A percentile compares a stretch with the other conserved stretches of the same genome.
Conservation (phyloP, 1,140 invertebrate species). For the Aphelinus atriplicis region DNA sequence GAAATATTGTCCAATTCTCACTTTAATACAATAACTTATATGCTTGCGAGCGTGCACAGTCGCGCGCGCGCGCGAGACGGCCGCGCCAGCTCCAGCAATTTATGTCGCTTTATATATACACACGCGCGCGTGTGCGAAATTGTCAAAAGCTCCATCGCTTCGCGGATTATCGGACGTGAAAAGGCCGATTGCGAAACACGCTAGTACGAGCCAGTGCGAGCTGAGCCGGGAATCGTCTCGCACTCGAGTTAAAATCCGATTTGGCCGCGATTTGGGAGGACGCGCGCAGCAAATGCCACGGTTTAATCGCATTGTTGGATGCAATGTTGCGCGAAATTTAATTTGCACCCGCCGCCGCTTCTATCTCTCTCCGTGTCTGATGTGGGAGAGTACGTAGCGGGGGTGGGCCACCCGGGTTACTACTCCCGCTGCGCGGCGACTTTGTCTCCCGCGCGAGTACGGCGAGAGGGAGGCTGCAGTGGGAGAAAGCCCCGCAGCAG, state of each 20-base stretch:
- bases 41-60: too few species aligned
- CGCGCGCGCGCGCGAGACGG: too few species aligned
- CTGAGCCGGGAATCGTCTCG: too few species aligned
- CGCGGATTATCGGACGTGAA: too few species aligned
- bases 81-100: too few species aligned
- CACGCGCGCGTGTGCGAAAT: too few species aligned
- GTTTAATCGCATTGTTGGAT: slow-evolving; percentile 65
- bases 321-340: slow-evolving; percentile 68
- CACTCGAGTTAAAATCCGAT: slow-evolving; percentile 61
- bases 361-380: background rate
- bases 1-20: too few species aligned
- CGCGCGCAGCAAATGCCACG: slow-evolving; percentile 45
- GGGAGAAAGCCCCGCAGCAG: slow-evolving; percentile 6
- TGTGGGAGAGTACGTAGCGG: slow-evolving; percentile 13
- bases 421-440: slow-evolving; percentile 57
- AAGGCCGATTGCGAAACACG: too few species aligned
- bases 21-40: too few species aligned
- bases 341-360: slow-evolving; percentile 53
- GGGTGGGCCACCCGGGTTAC: background rate
- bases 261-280: slow-evolving; percentile 47
- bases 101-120: too few species aligned
- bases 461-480: background rate
- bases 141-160: too few species aligned
- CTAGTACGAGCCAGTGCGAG: too few species aligned
- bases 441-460: slow-evolving; percentile 57